Base-by-base conservation (phyloP, 2,888 invertebrate species). In the Cataglyphis cursor region DNA sequence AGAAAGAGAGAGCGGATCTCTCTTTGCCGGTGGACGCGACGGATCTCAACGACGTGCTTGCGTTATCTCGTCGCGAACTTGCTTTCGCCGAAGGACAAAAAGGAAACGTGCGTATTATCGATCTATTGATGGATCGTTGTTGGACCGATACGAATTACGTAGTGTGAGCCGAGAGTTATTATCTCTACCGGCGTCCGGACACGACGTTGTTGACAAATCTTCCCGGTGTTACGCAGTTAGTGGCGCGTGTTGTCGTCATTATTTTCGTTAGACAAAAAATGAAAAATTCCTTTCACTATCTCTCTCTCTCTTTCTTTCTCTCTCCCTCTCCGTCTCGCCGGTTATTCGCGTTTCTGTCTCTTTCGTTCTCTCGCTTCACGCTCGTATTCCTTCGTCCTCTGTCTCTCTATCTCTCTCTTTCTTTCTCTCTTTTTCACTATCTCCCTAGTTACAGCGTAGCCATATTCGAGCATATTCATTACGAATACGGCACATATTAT, bases 201-300 rank as follows among this genome's bases (percentile, higher is more conserved):
- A 15, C 54, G 18, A 21, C 64, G 44, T 74, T 62, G 51, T 24
- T 24, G 73, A 72, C 73, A 51, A 62, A 9, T 62, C 51, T n/a
- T 74, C 31, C 35, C 75, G 62, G 48, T 73, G 64, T 41, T 81
- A 12, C 74, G 54, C 54, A 61, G 62, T 64, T n/a, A 62, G 21
- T 68, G 74, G 62, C 62, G 74, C 74, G 65, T 76, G 62, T 31
- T 74, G 75, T 62, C 74, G 73, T 44, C 24, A n/a, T 81, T 38
- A 82, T 70, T 78, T 81, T 85, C 9, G 18, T 72, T 59, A 21
- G 48, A n/a, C 54, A 31, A 18, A n/a, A 35, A 9, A 38, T 9
- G 10, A 12, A 41, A 41, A 41, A 4, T n/a, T 59, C 57, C 41
- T 10, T 24, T 24, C 1, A 12, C 21, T 74, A 28, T 18, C 28